Evolutionary conservation across 2,888 invertebrate species (phyloP).

Genomic region (Andrena haemorrhoa): DNA sequence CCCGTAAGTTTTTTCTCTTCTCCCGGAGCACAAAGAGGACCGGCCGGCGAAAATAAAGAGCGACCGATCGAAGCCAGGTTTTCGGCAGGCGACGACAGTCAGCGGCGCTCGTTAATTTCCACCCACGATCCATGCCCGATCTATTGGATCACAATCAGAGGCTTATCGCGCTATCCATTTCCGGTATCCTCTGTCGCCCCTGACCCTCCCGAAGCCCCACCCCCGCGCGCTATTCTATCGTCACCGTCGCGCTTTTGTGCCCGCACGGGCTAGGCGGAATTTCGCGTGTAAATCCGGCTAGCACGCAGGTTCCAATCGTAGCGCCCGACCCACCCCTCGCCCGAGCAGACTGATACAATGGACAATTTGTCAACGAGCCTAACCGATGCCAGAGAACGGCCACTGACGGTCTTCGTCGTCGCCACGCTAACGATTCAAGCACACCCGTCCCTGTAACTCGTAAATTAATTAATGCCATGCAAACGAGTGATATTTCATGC

Average conservation of each 20-base stretch:
- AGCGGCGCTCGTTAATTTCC: constrained; percentile 63
- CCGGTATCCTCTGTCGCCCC: constrained; percentile 55
- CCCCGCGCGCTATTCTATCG: constrained; percentile 49
- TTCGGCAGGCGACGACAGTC: constrained; percentile 28
- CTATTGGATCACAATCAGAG: constrained; percentile 64
- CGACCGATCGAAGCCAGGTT: not conserved
- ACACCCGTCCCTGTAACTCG: constrained; percentile 36
- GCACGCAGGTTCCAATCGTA: constrained; percentile 69
- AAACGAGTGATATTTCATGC: constrained; percentile 38
- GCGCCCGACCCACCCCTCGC: constrained; percentile 20
- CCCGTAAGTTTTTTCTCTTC: not conserved
- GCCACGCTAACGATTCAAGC: constrained; percentile 52
- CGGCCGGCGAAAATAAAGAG: not conserved
- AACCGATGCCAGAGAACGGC: constrained; percentile 65
- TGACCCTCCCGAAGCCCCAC: constrained; percentile 47
- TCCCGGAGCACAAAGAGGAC: not conserved
- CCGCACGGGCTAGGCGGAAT: constrained; percentile 64
- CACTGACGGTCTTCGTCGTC: constrained; percentile 60
- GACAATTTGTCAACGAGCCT: constrained; percentile 75
- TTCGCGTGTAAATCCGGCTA: constrained; percentile 71
- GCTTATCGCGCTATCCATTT: constrained; percentile 70
- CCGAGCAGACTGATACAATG: constrained; percentile 66
- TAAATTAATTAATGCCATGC: constrained; percentile 63
- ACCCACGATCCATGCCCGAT: constrained; percentile 52
- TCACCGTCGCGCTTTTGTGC: constrained; percentile 68